Base-by-base conservation (phyloP, 2,888 invertebrate genomes). In the Pelosia muscerda region DNA sequence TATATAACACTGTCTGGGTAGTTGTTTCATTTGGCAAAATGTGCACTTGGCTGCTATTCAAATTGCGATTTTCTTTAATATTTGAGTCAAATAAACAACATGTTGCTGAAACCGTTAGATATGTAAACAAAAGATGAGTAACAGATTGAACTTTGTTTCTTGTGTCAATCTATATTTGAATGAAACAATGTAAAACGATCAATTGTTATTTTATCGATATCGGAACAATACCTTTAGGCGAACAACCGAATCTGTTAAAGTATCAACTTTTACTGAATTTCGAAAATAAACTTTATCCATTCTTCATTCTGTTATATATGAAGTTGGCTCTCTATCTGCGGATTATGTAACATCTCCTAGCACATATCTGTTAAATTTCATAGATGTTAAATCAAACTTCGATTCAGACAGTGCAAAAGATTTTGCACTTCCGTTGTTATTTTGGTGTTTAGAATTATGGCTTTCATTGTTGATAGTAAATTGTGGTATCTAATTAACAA, bases 21-120 rank as follows among this genome's bases (percentile, higher is more conserved):
- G 88, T 89, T 88, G 88, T 90, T 88, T 85, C 84, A 86, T 88
- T 92, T 92, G 91, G 92, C 92, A 90, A 90, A 88, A 88, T 90
- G 78, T 92, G 88, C 89, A 89, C 87, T 92, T 94, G 94, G 94
- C 94, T 82, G 72, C 71, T 78, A 79, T 91, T 94, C 94, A 94
- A 93, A 86, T 81, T 77, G 71, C 65, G 60, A 68, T 84, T 87
- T 87, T 86, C 85, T 84, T 84, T 83, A 81, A 86, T 81, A 83
- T 83, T 78, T 74, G 77, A 84, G 87, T 88, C 85, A 90, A 92
- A 87, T 85, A 89, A 89, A 88, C 85, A 87, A 77, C 75, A 75
- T 86, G 84, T 84, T 84, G 86, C 84, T 74, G 82, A 65, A 71
- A 75, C 69, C 66, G 75, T 63, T 76, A 71, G 53, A 69, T 68